Evolutionary conservation across 1,140 invertebrate genomes (phyloP).

Genomic region (Drosophila azteca): DNA sequence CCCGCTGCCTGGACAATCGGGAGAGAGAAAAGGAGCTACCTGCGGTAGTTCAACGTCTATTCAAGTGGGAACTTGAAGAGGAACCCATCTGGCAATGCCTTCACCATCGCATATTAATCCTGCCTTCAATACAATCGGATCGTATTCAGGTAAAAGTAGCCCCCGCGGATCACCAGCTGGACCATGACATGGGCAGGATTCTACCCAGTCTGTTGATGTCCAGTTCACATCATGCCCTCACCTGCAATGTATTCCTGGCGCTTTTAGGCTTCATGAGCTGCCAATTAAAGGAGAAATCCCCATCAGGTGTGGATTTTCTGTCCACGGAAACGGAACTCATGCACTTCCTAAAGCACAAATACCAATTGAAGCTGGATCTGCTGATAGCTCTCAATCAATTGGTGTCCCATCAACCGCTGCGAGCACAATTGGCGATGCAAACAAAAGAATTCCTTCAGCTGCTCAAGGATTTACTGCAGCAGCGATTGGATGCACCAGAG

Average conservation of each 20-base stretch:
- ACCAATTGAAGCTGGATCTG: conserved; percentile 65
- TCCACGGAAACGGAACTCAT: conserved; percentile 62
- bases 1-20: conserved; percentile 68
- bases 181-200: conserved; percentile 26
- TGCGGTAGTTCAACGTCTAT: conserved; percentile 26
- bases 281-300: conserved; percentile 9
- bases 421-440: conserved; percentile 53
- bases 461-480: conserved; percentile 42
- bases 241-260: conserved; percentile 64
- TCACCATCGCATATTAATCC: conserved; percentile 46
- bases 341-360: conserved; percentile 61
- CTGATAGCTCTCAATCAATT: conserved; percentile 64
- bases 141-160: conserved; percentile 44
- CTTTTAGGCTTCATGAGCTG: conserved; percentile 50
- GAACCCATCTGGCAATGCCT: conserved; percentile 37
- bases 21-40: conserved; percentile 43
- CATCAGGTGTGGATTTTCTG: conserved; percentile 47
- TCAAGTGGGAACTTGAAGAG: conserved; percentile 29
- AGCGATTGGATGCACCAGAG: conserved; percentile 8
- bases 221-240: conserved; percentile 54
- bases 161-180: conserved; percentile 24
- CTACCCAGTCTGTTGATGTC: conserved; percentile 47
- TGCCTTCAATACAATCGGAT: neutral
- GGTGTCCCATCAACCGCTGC: conserved; percentile 64
- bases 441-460: conserved; percentile 57